Conservation (phyloP, 2,888 invertebrate species). For the Metopia argyrocephala region DNA sequence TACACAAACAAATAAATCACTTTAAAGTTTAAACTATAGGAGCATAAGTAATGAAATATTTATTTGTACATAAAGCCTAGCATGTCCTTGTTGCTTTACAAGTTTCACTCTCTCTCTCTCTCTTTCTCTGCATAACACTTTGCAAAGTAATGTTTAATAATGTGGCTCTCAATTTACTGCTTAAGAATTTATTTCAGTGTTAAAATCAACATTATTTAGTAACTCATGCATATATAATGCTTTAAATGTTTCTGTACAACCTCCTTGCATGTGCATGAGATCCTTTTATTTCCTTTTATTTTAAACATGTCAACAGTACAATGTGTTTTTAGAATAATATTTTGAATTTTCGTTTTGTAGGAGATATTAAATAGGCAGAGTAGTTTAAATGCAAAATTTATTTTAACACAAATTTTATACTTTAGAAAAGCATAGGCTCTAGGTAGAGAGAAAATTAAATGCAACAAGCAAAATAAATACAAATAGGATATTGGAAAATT, state of each 20-base stretch:
- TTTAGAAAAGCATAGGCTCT: constrained; percentile 6
- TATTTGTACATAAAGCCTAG: constrained; percentile 28
- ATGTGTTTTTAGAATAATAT: constrained; percentile 43
- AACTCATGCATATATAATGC: constrained; percentile 76
- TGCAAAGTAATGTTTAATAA: constrained; percentile 12
- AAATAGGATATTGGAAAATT: constrained; percentile 59
- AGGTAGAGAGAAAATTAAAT: constrained; percentile 30
- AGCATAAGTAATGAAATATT: constrained; percentile 46
- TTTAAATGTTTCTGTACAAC: constrained; percentile 58
- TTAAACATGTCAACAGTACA: constrained; percentile 10
- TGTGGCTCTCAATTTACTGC: constrained; percentile 49
- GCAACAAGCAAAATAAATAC: constrained; percentile 43
- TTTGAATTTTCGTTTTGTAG: constrained; percentile 25
- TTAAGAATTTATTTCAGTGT: constrained; percentile 59
- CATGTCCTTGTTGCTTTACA: not conserved
- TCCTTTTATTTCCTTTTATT: not conserved
- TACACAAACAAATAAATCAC: constrained; percentile 28
- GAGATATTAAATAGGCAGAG: constrained; percentile 54
- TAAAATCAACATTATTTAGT: constrained; percentile 77
- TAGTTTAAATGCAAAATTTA: constrained; percentile 48
- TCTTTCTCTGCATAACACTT: not conserved
- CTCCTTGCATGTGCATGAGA: not conserved
- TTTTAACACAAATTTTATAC: constrained; percentile 41
- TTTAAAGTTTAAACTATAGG: constrained; percentile 10
- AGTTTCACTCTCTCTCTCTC: not conserved